Percentiles rank a stretch among this genome's conserved stretches.
Evolutionary conservation across 2,888 invertebrate species (phyloP).

Genomic region (Cheilosia vernalis): DNA sequence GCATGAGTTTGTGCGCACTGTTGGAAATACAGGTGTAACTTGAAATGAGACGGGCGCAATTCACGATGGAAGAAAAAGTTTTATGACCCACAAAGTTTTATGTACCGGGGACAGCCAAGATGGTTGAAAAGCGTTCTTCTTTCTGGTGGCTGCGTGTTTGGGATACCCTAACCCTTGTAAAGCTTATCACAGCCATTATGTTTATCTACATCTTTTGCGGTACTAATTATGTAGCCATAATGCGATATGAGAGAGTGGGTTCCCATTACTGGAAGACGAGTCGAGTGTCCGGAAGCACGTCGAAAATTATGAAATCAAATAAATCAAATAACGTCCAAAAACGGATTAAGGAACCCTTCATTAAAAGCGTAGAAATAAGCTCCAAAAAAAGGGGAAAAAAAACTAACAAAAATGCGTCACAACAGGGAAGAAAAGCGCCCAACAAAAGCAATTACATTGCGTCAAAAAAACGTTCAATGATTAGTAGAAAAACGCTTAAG

Average conservation of each 20-base stretch:
- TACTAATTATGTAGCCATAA: conserved; percentile 6
- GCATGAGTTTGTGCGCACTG: neutral
- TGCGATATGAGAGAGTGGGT: conserved; percentile 25
- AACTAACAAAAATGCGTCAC: too few relatives aligned
- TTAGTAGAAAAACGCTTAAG: too few relatives aligned
- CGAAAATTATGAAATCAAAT: too few relatives aligned
- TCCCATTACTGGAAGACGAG: conserved; percentile 4
- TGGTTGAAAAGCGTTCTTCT: neutral
- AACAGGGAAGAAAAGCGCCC: too few relatives aligned
- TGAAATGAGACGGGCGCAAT: neutral
- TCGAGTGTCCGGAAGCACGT: neutral
- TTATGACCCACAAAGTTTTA: conserved; percentile 59
- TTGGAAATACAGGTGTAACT: conserved; percentile 52
- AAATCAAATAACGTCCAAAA: too few relatives aligned
- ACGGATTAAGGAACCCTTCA: too few relatives aligned
- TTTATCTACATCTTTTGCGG: conserved; percentile 45
- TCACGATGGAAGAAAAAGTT: neutral
- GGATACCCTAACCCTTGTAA: neutral
- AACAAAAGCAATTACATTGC: too few relatives aligned
- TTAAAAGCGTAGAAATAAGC: too few relatives aligned
- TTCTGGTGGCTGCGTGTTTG: neutral
- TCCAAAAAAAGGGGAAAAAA: too few relatives aligned
- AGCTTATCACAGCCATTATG: conserved; percentile 9
- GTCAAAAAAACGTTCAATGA: too few relatives aligned
- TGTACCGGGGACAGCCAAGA: conserved; percentile 21